Conservation (phyloP, 2,113 vertebrate genomes). For the Saccopteryx bilineata region DNA sequence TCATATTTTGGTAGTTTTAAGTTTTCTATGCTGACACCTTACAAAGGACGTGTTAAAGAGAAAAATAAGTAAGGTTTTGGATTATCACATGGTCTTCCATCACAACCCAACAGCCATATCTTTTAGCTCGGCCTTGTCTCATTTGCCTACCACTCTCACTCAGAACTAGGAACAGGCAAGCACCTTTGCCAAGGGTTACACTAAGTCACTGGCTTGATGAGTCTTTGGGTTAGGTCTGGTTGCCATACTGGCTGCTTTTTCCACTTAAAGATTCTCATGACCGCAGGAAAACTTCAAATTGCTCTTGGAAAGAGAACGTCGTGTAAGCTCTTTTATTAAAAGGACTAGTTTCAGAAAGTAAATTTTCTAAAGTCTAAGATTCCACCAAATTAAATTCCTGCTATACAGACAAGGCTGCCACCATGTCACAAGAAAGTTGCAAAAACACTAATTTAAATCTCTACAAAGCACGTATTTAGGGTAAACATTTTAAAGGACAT, state of each 20-base stretch:
- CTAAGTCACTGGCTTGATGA: neutral
- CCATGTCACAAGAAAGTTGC: conserved; percentile 51
- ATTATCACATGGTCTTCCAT: neutral
- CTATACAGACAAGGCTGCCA: conserved; percentile 46
- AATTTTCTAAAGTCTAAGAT: conserved; percentile 66
- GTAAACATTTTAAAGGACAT: neutral
- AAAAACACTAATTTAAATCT: conserved; percentile 52
- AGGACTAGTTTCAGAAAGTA: neutral
- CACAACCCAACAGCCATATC: neutral
- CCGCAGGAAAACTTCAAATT: conserved; percentile 54
- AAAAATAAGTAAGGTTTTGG: neutral
- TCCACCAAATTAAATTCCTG: neutral
- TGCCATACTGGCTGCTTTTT: neutral
- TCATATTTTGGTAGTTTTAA: conserved; percentile 29
- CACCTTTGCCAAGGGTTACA: conserved; percentile 46
- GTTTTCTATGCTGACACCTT: neutral
- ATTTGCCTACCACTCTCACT: neutral
- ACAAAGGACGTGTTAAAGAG: neutral
- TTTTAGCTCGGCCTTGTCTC: neutral
- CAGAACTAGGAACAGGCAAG: neutral
- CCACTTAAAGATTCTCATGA: neutral
- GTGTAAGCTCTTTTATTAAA: neutral
- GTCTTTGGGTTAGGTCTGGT: neutral
- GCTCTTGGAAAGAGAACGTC: neutral
- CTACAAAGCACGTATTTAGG: conserved; percentile 1